These are phyloP conservation scores for Gymnopithys bicolor DNA, from an alignment of 2,797 vertebrate species.

Conservation along the genomic window DNA sequence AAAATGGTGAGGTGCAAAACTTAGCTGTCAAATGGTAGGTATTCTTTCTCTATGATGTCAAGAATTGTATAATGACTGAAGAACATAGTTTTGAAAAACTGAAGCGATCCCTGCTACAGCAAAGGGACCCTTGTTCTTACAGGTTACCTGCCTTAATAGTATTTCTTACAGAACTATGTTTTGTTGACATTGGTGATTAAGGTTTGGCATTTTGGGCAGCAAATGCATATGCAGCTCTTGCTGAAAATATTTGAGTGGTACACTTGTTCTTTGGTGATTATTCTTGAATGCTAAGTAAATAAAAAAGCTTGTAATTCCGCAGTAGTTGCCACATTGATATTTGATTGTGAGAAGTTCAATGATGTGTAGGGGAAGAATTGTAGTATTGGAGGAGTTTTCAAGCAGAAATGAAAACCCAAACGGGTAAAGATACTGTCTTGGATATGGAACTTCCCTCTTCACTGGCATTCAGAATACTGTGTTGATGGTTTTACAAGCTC, in stretches of 20 bases:
- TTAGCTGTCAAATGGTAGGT: slow-evolving; percentile 97
- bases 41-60: background rate
- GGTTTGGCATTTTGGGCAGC: background rate
- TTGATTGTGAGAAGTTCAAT: background rate
- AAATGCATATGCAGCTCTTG: background rate
- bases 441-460: background rate
- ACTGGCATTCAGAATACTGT: background rate
- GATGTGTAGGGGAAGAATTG: background rate
- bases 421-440: background rate
- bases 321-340: background rate
- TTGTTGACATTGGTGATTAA: background rate
- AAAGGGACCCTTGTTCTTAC: background rate
- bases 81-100: background rate
- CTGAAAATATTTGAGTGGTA: background rate
- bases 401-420: background rate
- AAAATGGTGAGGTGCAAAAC: slow-evolving; percentile 99
- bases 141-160: background rate
- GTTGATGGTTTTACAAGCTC: background rate
- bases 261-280: background rate
- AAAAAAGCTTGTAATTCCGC: background rate
- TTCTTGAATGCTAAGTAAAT: background rate
- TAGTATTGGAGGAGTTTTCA: background rate
- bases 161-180: background rate
- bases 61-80: background rate
- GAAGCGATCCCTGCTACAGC: rapidly evolving